Evolutionary conservation across 2,888 invertebrate species (phyloP), one percentile per base, ranked within the genome.

Genomic region (Chrysolina haemoptera): DNA sequence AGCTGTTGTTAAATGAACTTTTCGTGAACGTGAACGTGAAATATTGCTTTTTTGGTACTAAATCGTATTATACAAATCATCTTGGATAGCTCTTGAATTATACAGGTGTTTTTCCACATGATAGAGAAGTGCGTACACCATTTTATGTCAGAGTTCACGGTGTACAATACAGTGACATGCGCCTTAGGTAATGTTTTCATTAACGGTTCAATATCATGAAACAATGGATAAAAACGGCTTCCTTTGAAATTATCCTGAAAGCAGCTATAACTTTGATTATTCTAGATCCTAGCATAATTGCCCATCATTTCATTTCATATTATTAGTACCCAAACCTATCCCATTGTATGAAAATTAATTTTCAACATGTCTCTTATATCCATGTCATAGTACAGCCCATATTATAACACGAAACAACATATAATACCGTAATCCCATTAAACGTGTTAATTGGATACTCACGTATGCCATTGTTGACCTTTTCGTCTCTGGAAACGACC

Each of bases 381-480:
- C 16, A 14, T 22, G 59, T 59, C n/a, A 59, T 59, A 50, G 59
- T n/a, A 8, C n/a, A 35, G 22, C 18, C 59, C 14, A 3, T 12
- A 40, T 53, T 40, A 67, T 55, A 67, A 35, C 35, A 67, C 55
- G 40, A 11, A 67, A 67, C 67, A 67, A 67, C 67, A 67, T 43
- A 67, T 67, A 67, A 53, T 53, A 35, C 50, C 63, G 62, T 71
- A 71, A 71, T 71, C 71, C 67, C 68, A 50, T 67, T 62, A 62
- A 41, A 68, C 27, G 67, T 48, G 67, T 71, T 71, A 71, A 71
- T 71, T 71, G 66, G 67, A 62, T 67, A 67, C 67, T 71, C 71
- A 63, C 53, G 68, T 71, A 71, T 67, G 71, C 62, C 22, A 35
- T 55, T 62, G 68, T 71, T 71, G 71, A 71, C 71, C 71, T 71